Evolutionary conservation across 2,113 vertebrate species (phyloP), one percentile per base, ranked within the genome.

Genomic region (Hystrix cristata): DNA sequence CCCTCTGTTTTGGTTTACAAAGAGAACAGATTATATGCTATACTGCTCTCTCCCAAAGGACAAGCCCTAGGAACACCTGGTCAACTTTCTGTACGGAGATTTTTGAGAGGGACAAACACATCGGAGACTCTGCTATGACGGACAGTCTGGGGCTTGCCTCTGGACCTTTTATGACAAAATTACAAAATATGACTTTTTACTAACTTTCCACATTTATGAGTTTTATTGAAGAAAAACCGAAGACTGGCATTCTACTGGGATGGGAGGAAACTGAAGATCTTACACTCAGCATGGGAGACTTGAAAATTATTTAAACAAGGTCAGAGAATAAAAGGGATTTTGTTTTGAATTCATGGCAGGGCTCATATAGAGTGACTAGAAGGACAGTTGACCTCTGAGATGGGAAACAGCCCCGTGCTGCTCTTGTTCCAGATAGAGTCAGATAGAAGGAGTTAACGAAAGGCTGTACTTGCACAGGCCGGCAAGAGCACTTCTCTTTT

Each of bases 181-280:
- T 57, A 59, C 3, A 71, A 92, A 76, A 78, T 71, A 27, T 8
- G 16, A 27, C 21, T 29, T 93, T 87, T 91, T 60, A 53, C 71
- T 90, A 80, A 83, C 65, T 94, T 91, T 53, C 34, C 1, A 92
- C 13, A 0, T 71, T 93, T 82, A 31, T 65, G 38, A n/a, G 14
- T 95, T 89, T 95, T 69, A 67, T 48, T 92, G 46, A 96, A 60
- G 38, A 18, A 80, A 90, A 92, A 31, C 4, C 34, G 90, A 89
- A 83, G 12, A 5, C 7, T 82, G 12, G 23, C 10, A 48, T 8
- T 92, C 34, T 1, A 2, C 23, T 34, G 23, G 29, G 55, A 87
- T 13, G 34, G 48, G 59, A 96, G 80, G 85, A 84, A 87, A 38
- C 43, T 59, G 57, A 83, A 92, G n/a, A 31, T 81, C 12, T 76